Evolutionary conservation across 2,797 vertebrate species (phyloP).

Genomic region (Nyctibius grandis): DNA sequence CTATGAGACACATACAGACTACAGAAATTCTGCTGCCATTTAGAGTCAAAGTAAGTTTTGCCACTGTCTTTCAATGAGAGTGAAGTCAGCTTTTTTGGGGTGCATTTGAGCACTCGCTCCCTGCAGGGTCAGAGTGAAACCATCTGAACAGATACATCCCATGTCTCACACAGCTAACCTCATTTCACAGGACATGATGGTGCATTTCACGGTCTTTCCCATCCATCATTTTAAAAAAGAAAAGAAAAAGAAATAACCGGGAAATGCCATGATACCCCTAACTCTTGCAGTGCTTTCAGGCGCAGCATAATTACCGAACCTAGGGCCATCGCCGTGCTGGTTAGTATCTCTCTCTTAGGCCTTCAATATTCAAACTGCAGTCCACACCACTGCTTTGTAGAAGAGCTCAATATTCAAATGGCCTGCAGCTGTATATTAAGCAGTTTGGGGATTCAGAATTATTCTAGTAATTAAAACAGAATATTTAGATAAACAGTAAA

Average conservation of each 20-base stretch:
- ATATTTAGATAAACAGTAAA: constrained; percentile 23
- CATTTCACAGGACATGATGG: not conserved
- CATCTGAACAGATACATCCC: not conserved
- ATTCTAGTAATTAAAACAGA: constrained; percentile 30
- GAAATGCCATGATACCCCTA: not conserved
- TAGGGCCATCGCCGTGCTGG: not conserved
- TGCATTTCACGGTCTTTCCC: not conserved
- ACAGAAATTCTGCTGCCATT: not conserved
- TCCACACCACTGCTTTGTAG: not conserved
- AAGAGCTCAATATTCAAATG: not conserved
- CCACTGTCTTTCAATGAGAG: not conserved
- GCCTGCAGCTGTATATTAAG: constrained; percentile 33
- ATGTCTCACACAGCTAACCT: not conserved
- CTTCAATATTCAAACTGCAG: not conserved
- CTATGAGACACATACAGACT: not conserved
- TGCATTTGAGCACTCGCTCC: not conserved
- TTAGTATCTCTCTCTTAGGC: not conserved
- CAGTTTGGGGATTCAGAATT: constrained; percentile 1
- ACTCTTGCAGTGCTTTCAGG: not conserved
- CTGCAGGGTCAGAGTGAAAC: not conserved
- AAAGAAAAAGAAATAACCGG: not conserved
- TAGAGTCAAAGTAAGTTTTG: not conserved
- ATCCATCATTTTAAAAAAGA: not conserved
- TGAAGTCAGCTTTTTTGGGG: not conserved
- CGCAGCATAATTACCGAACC: not conserved